phyloP scores from a whole-genome alignment of 2,797 vertebrate genomes.

The Onychomys arenicola region DNA sequence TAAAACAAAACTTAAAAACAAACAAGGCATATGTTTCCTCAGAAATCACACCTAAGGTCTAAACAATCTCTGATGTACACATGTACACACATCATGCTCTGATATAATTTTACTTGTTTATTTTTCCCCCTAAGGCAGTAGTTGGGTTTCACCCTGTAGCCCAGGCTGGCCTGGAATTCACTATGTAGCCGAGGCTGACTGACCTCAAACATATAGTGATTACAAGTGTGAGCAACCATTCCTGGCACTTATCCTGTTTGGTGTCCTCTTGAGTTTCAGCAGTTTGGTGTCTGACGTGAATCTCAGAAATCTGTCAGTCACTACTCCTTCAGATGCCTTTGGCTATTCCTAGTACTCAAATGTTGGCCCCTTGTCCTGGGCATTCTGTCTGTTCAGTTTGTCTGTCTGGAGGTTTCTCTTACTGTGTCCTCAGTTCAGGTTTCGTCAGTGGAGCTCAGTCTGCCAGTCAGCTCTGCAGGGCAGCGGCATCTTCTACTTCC shows the following conservation, averaged over 20 bases:
- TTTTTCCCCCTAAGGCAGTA: background rate
- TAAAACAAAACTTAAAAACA: background rate
- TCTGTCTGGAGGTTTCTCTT: too few species aligned
- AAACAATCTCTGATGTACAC: background rate
- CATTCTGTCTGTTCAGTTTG: too few species aligned
- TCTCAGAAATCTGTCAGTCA: too few species aligned
- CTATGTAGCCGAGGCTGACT: background rate
- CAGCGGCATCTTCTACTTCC: background rate
- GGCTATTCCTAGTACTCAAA: too few species aligned
- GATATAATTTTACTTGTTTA: background rate
- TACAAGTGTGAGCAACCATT: background rate
- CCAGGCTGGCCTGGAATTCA: background rate
- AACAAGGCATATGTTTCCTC: background rate
- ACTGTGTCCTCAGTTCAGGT: background rate
- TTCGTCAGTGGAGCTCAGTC: background rate
- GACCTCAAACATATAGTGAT: background rate
- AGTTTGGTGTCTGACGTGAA: too few species aligned
- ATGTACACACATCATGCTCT: background rate
- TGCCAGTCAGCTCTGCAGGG: background rate
- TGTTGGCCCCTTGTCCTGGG: too few species aligned
- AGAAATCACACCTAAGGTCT: background rate
- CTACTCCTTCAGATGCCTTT: too few species aligned
- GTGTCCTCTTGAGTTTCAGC: background rate
- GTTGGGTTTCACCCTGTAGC: background rate
- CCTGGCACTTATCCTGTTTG: background rate